These are phyloP conservation scores for Fregetta grallaria DNA, from an alignment of 2,113 vertebrate species.

Conservation along the genomic window DNA sequence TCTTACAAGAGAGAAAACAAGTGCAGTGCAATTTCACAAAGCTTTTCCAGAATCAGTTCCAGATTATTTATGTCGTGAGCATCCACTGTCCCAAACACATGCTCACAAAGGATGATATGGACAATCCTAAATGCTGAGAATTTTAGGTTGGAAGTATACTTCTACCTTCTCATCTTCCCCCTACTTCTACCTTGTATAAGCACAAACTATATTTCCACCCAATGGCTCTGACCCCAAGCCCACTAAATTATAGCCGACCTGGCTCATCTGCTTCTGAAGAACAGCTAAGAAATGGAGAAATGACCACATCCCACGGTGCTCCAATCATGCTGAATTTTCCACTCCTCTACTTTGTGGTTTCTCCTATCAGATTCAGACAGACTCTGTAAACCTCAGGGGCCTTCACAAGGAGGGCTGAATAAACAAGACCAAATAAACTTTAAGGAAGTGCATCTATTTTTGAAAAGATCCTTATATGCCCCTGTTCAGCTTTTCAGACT, in stretches of 20 bases:
- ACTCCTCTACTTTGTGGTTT: neutral
- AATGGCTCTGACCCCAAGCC: neutral
- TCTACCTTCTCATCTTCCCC: neutral
- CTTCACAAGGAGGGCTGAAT: neutral
- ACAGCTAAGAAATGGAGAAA: neutral
- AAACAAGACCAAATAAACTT: neutral
- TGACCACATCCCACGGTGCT: neutral
- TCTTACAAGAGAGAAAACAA: neutral
- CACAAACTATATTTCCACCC: neutral
- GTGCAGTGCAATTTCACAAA: neutral
- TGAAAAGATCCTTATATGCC: neutral
- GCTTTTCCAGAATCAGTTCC: neutral
- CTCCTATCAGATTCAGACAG: neutral
- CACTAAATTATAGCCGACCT: neutral
- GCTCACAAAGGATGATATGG: neutral
- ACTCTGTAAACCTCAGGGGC: neutral
- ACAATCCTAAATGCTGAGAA: neutral
- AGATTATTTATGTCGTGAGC: neutral
- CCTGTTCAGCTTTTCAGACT: neutral
- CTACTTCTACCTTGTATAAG: neutral
- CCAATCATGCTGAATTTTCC: neutral
- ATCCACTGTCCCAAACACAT: neutral
- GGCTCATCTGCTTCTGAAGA: neutral
- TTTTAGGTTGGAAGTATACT: neutral
- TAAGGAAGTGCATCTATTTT: conserved; percentile 21